These are phyloP conservation scores for Psettodes erumei DNA, from an alignment of 2,113 vertebrate genomes.

Conservation along the genomic window DNA sequence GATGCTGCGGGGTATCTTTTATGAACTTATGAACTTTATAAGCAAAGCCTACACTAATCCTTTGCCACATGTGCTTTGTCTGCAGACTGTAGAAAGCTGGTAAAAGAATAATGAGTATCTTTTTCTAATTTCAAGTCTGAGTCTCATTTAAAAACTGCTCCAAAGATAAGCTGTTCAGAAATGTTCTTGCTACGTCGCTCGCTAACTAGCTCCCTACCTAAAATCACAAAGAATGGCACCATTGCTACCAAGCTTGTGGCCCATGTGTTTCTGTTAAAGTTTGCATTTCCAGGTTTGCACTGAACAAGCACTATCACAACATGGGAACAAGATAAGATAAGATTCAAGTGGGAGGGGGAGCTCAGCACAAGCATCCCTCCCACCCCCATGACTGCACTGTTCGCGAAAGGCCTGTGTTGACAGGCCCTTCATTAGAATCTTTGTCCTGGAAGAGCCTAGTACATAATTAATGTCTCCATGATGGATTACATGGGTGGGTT, in stretches of 20 bases:
- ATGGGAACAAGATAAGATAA: constrained; percentile 50
- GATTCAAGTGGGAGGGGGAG: constrained; percentile 32
- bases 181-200: neutral
- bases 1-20: neutral
- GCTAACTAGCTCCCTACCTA: neutral
- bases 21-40: too few relatives aligned
- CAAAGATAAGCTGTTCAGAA: too few relatives aligned
- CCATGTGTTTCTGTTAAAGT: constrained; percentile 13
- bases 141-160: neutral
- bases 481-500: constrained; percentile 78
- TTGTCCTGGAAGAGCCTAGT: constrained; percentile 78
- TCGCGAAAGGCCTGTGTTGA: constrained; percentile 63
- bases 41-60: too few relatives aligned
- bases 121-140: neutral
- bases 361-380: constrained; percentile 46
- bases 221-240: neutral
- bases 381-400: constrained; percentile 55
- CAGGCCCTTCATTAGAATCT: constrained; percentile 82
- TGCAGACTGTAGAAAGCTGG: neutral
- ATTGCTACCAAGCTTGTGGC: constrained; percentile 2
- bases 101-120: too few relatives aligned
- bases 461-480: constrained; percentile 84
- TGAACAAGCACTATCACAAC: constrained; percentile 24
- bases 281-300: constrained; percentile 36
- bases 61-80: neutral